phyloP scores from a whole-genome alignment of 35 echinoderm and acorn worm genomes.

The Hemicentrotus pulcherrimus region DNA sequence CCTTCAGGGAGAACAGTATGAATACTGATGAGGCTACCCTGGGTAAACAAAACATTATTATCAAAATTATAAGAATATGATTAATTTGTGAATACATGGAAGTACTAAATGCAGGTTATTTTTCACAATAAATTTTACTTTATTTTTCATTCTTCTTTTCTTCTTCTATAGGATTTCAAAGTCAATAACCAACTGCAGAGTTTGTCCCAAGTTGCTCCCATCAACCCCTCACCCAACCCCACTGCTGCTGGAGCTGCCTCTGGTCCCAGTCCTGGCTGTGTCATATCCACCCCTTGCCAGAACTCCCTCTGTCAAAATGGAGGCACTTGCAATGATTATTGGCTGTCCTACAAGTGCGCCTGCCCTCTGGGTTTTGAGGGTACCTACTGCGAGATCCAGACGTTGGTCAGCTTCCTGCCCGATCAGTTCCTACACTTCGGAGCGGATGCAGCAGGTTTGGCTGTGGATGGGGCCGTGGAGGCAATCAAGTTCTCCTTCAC shows the following conservation, averaged over 20 bases:
- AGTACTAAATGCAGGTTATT: background rate
- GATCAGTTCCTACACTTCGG: slow-evolving; percentile 85
- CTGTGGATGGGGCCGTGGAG: background rate
- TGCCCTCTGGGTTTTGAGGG: slow-evolving; percentile 79
- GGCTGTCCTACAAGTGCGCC: slow-evolving; percentile 75
- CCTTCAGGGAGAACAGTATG: too few species aligned
- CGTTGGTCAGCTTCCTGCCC: slow-evolving; percentile 71
- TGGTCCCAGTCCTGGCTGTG: slow-evolving; percentile 67
- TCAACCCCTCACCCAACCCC: slow-evolving; percentile 15
- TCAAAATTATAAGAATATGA: too few species aligned
- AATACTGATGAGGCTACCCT: too few species aligned
- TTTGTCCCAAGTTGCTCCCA: slow-evolving; percentile 43
- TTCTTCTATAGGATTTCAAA: slow-evolving; percentile 67
- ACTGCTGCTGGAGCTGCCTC: background rate
- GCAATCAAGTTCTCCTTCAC: slow-evolving; percentile 76
- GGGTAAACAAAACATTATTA: too few species aligned
- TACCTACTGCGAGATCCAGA: slow-evolving; percentile 77
- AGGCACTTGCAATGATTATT: slow-evolving; percentile 75
- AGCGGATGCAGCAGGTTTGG: slow-evolving; percentile 42
- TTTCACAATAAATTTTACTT: background rate
- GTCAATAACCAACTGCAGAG: slow-evolving; percentile 77
- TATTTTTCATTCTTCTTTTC: slow-evolving; percentile 22
- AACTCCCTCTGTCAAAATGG: slow-evolving; percentile 73
- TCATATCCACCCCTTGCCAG: slow-evolving; percentile 59
- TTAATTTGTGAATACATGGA: too few species aligned